Evolutionary conservation across 2,888 invertebrate species (phyloP), one percentile per base, ranked within the genome.

Genomic region (Antheraea assamensis): DNA sequence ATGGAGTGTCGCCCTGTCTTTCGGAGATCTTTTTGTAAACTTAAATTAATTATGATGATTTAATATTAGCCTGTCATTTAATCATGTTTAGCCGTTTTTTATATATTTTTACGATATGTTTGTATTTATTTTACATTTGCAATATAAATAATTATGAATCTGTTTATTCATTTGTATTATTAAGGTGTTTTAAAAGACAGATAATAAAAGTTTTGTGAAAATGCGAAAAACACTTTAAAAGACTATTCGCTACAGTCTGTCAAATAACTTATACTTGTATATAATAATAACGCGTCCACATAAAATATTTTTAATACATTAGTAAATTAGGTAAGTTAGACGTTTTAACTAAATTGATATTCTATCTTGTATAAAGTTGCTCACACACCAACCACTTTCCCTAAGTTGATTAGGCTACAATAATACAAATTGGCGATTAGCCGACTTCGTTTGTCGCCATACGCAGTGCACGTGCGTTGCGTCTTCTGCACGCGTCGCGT

Each of bases 41-140:
- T 87, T 88, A 89, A 88, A 91, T 88, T 92, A 90, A 92, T 93
- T 92, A 92, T 88, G 84, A 83, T 88, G 86, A 90, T 88, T 85
- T 87, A 80, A 85, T 82, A 82, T 81, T 79, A 74, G 78, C 75
- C 80, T 75, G 72, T 74, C 72, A 52, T 73, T 74, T 74, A 55
- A 75, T 72, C 52, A 49, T 35, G 24, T 35, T 68, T 68, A 68
- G 35, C n/a, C 1, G 35, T 35, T 35, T 68, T 35, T 7, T 52
- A 52, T 52, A 30, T 15, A 30, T 30, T 66, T 42, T 13, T 35
- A 35, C 35, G 35, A 27, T 17, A n/a, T n/a, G n/a, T 27, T 64
- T 64, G 8, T 19, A 58, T 10, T 24, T 0, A 24, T 58, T 58
- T 58, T 58, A 7, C 10, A 58, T 58, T 24, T 7, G 55, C 21